A percentile compares a stretch with the other conserved stretches of the same genome.
These are phyloP conservation scores for Hypsibius dujardini DNA, from an alignment of 1,140 invertebrate genomes.

Conservation along the genomic window DNA sequence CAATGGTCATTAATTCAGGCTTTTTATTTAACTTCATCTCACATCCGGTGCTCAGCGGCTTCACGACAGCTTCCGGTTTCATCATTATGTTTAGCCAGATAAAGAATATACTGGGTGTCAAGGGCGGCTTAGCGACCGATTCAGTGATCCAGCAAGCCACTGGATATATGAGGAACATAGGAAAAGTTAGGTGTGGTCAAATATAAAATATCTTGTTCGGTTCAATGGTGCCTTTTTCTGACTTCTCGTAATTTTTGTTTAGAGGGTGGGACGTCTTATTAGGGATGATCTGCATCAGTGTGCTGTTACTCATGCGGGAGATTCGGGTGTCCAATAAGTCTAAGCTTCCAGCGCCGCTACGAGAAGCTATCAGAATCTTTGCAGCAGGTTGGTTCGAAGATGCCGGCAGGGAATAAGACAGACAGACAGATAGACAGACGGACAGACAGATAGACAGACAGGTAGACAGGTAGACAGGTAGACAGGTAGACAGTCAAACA, in stretches of 20 bases:
- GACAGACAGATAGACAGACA: too few species aligned
- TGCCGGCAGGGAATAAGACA: too few species aligned
- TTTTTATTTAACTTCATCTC: constrained; percentile 87
- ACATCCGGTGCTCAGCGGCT: constrained; percentile 65
- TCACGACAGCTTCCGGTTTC: constrained; percentile 72
- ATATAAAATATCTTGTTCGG: too few species aligned
- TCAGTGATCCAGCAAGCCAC: constrained; percentile 11
- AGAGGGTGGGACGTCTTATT: constrained; percentile 12
- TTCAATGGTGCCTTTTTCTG: too few species aligned
- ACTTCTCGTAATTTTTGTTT: neutral
- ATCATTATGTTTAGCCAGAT: constrained; percentile 74
- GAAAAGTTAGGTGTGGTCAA: neutral
- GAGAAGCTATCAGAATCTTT: neutral
- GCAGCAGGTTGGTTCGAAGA: neutral
- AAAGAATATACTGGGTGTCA: constrained; percentile 31
- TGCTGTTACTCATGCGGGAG: neutral
- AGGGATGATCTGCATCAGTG: neutral
- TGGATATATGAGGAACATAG: neutral
- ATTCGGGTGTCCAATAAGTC: neutral
- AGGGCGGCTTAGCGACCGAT: neutral
- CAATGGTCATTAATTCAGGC: constrained; percentile 39
- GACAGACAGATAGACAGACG: too few species aligned
- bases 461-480: too few species aligned
- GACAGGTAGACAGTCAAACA: too few species aligned
- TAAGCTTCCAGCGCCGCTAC: neutral